These are phyloP conservation scores for Drosophila histrio DNA, from an alignment of 2,888 invertebrate species.

Conservation along the genomic window DNA sequence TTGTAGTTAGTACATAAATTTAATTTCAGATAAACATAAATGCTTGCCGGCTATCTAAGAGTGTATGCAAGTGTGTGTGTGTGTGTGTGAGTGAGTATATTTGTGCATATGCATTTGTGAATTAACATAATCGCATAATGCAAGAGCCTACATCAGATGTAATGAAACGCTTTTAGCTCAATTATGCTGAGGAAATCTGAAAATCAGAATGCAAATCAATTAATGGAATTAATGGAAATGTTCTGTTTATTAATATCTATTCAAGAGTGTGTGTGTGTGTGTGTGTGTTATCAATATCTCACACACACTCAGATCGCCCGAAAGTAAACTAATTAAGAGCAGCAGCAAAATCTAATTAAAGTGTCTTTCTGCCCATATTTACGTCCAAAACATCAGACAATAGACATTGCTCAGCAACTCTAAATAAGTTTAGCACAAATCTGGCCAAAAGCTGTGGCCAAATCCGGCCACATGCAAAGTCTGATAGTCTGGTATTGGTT, in stretches of 20 bases:
- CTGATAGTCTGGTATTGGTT: slow-evolving; percentile 1
- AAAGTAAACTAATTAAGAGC: slow-evolving; percentile 39
- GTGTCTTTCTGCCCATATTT: neutral
- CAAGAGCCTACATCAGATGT: slow-evolving; percentile 22
- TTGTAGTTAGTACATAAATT: slow-evolving; percentile 31
- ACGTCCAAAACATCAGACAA: neutral
- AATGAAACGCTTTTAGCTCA: slow-evolving; percentile 5
- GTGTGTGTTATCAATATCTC: neutral
- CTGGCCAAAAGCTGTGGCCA: slow-evolving; percentile 32
- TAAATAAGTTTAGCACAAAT: slow-evolving; percentile 15
- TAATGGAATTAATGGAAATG: slow-evolving; percentile 49
- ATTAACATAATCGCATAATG: slow-evolving; percentile 66
- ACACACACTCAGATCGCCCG: neutral
- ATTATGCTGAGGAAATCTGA: slow-evolving; percentile 9
- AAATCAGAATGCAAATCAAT: slow-evolving; percentile 36
- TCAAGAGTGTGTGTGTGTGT: slow-evolving; percentile 7
- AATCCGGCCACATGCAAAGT: slow-evolving; percentile 4
- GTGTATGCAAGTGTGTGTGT: neutral
- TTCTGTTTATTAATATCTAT: slow-evolving; percentile 30
- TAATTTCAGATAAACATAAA: slow-evolving; percentile 48
- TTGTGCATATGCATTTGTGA: neutral
- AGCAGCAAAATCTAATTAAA: slow-evolving; percentile 44
- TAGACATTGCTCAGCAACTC: slow-evolving; percentile 11
- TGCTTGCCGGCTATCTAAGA: slow-evolving; percentile 6
- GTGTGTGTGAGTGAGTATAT: neutral